phyloP scores from a whole-genome alignment of 1,140 invertebrate species.

The Macrobrachium nipponense region DNA sequence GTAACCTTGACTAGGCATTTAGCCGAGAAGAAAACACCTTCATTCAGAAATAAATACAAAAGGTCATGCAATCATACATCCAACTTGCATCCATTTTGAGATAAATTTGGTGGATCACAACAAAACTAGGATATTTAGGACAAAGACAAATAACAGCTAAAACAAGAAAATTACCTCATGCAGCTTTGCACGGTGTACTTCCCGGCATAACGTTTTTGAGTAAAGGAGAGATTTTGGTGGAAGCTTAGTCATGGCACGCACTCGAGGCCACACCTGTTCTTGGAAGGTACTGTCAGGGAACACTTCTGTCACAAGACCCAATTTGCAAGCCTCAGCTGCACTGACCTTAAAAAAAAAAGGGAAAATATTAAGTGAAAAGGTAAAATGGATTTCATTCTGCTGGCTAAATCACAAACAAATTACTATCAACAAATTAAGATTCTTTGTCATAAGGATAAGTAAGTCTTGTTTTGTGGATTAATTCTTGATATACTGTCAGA shows the following conservation, averaged over 20 bases:
- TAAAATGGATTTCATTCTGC: not conserved
- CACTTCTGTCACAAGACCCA: slow-evolving; percentile 80
- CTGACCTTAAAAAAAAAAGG: slow-evolving; percentile 65
- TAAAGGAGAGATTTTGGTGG: slow-evolving; percentile 66
- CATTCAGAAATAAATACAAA: slow-evolving; percentile 1
- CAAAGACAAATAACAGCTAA: not conserved
- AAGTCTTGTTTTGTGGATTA: no score
- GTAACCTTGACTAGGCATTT: no score
- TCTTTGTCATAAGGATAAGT: no score
- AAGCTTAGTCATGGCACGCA: slow-evolving; percentile 71
- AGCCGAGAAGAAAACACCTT: not conserved
- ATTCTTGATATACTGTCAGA: no score
- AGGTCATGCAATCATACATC: not conserved
- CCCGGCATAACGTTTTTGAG: slow-evolving; percentile 45
- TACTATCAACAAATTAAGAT: not conserved
- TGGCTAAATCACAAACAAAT: not conserved
- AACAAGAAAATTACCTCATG: slow-evolving; percentile 42
- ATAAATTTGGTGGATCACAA: not conserved
- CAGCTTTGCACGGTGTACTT: slow-evolving; percentile 32
- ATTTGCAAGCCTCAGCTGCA: slow-evolving; percentile 79
- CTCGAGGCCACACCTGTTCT: slow-evolving; percentile 73
- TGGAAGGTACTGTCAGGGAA: slow-evolving; percentile 74
- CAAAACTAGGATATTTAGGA: not conserved
- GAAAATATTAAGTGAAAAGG: not conserved
- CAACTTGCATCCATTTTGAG: not conserved